phyloP scores from a whole-genome alignment of 2,888 invertebrate genomes.

The Leptothorax acervorum region DNA sequence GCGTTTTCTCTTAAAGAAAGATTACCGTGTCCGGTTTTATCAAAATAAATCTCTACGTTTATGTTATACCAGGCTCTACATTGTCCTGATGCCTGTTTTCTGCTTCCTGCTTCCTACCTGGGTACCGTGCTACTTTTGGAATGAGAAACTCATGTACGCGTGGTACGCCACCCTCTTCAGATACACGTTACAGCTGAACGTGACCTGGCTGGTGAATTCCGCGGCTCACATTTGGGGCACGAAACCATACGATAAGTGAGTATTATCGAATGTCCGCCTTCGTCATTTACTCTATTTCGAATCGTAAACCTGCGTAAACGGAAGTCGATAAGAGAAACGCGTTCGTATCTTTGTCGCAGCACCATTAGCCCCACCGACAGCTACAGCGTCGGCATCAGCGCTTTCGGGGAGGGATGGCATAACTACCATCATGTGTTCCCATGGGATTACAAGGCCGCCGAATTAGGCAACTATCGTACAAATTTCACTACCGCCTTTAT shows the following conservation, averaged over 20 bases:
- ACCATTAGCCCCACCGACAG: slow-evolving; percentile 91
- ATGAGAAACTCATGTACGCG: slow-evolving; percentile 90
- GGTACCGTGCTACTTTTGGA: slow-evolving; percentile 92
- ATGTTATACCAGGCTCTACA: slow-evolving; percentile 89
- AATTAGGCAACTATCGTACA: slow-evolving; percentile 89
- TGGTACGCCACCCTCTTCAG: slow-evolving; percentile 93
- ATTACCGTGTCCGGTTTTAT: neutral
- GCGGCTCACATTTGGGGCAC: slow-evolving; percentile 97
- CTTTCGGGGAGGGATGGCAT: slow-evolving; percentile 90
- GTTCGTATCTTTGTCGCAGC: slow-evolving; percentile 80
- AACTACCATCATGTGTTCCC: slow-evolving; percentile 95
- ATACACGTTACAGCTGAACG: slow-evolving; percentile 92
- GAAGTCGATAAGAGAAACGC: slow-evolving; percentile 28
- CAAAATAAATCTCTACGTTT: neutral
- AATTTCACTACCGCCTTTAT: slow-evolving; percentile 89
- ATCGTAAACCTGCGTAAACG: neutral
- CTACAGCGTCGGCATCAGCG: slow-evolving; percentile 88
- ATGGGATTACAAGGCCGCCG: slow-evolving; percentile 93
- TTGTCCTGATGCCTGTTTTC: slow-evolving; percentile 91
- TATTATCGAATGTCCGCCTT: neutral
- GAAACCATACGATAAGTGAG: slow-evolving; percentile 94
- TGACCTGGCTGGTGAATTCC: slow-evolving; percentile 97
- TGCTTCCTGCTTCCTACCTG: slow-evolving; percentile 94
- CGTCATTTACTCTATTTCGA: neutral
- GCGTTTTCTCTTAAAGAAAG: neutral